Percentiles rank a stretch among this genome's conserved stretches.
phyloP scores from a whole-genome alignment of 2,888 invertebrate genomes.

The Eutolmus rufibarbis region DNA sequence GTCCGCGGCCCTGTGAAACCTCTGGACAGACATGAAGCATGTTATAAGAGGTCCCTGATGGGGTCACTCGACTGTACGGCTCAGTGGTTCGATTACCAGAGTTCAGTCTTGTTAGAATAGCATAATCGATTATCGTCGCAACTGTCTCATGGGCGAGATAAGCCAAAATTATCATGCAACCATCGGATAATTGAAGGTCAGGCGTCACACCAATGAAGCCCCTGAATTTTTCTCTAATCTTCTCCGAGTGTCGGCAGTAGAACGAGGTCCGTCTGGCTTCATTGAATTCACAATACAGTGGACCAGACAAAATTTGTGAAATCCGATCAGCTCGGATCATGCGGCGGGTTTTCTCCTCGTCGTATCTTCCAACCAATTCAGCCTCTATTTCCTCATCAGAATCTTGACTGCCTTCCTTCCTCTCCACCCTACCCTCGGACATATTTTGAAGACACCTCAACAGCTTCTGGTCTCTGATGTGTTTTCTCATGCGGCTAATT shows the following conservation, averaged over 20 bases:
- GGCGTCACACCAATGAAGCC: slow-evolving; percentile 71
- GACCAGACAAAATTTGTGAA: slow-evolving; percentile 66
- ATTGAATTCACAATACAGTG: slow-evolving; percentile 78
- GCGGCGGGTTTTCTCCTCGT: slow-evolving; percentile 60
- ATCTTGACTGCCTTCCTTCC: slow-evolving; percentile 61
- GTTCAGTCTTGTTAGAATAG: slow-evolving; percentile 82
- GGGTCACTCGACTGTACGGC: slow-evolving; percentile 71
- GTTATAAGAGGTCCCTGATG: slow-evolving; percentile 58
- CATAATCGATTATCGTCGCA: slow-evolving; percentile 85
- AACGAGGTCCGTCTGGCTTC: slow-evolving; percentile 83
- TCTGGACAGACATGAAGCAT: slow-evolving; percentile 63
- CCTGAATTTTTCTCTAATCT: slow-evolving; percentile 68
- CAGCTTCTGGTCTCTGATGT: slow-evolving; percentile 69
- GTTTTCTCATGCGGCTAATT: slow-evolving; percentile 77
- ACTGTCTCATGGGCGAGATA: slow-evolving; percentile 91
- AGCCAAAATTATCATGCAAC: slow-evolving; percentile 79
- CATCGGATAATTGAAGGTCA: slow-evolving; percentile 68
- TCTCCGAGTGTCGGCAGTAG: slow-evolving; percentile 65
- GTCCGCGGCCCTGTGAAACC: slow-evolving; percentile 65
- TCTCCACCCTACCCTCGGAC: slow-evolving; percentile 59
- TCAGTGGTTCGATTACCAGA: slow-evolving; percentile 72
- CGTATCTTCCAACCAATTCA: slow-evolving; percentile 63
- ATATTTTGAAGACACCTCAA: slow-evolving; percentile 58
- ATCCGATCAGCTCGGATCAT: slow-evolving; percentile 69
- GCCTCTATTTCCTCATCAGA: slow-evolving; percentile 66